Percentiles rank a stretch among this genome's conserved stretches.
These are phyloP conservation scores for Epizoanthus ramosus DNA, from an alignment of 92 coral and sea anemone species.

Conservation along the genomic window DNA sequence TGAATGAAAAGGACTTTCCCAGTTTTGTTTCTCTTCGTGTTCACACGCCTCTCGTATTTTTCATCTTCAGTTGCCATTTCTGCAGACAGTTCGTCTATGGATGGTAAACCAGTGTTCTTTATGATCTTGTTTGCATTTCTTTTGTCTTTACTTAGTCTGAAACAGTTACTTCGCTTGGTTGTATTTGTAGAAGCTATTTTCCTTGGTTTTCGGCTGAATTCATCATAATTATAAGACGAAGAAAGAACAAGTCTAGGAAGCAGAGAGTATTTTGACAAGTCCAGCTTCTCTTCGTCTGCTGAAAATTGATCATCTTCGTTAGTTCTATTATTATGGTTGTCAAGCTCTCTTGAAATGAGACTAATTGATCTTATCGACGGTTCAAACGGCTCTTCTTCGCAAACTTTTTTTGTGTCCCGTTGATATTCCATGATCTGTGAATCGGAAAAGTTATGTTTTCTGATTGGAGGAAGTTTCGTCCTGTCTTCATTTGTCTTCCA, in stretches of 20 bases:
- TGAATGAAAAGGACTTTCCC: constrained; percentile 4
- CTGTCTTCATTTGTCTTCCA: background rate
- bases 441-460: background rate
- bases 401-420: background rate
- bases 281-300: background rate
- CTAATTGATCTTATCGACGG: background rate
- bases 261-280: constrained; percentile 2
- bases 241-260: constrained; percentile 13
- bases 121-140: constrained; percentile 1
- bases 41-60: background rate
- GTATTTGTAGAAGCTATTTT: background rate
- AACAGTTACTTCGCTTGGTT: background rate
- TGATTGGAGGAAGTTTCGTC: constrained; percentile 12
- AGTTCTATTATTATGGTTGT: background rate
- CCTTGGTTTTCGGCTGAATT: constrained; percentile 10
- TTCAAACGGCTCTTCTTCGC: background rate
- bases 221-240: background rate
- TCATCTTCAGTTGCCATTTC: background rate
- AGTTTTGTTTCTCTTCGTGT: background rate
- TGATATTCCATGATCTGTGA: background rate
- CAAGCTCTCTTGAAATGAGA: background rate
- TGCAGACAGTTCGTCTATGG: constrained; percentile 1
- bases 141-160: background rate
- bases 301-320: background rate
- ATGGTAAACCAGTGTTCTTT: background rate